Base-by-base conservation (phyloP, 2,888 invertebrate species). In the Andrena bucephala region DNA sequence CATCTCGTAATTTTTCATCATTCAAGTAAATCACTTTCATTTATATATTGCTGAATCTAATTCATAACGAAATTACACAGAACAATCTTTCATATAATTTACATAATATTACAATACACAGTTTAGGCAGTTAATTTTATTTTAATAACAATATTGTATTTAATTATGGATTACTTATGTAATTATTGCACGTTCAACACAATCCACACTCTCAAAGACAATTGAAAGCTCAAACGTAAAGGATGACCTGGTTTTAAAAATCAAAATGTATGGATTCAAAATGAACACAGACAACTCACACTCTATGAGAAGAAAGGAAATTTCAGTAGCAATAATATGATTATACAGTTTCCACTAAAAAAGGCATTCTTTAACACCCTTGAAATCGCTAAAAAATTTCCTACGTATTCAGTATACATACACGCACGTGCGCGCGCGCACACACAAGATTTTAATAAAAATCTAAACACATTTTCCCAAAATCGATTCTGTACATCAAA, bases 311-410 rank as follows among this genome's bases (percentile, higher is more conserved):
- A 67, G 62, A 63, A 81, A 81, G 24, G 48, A 63, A 79, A 79
- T n/a, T 79, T 68, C 67, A 57, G 50, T 72, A 81, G 81, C 80
- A 81, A 66, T 72, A 72, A 63, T 72, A 57, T 59, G 63, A 24
- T 65, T 77, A 79, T 67, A 67, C 75, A 79, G 48, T 57, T 54
- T 54, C 57, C 72, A 67, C 62, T 78, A 71, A 80, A 54, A 69
- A 71, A 79, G 80, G 72, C 81, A 81, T 79, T 80, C 80, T 62
- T 67, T 29, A 67, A 72, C 80, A 79, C 80, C 81, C 67, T 67
- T 24, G 72, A 72, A 67, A 33, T 62, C 72, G 79, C 54, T 72
- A 57, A 59, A 60, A 24, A 36, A 67, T 62, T 62, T 62, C 67
- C 33, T 67, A 70, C 8, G 27, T 57, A 54, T 33, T 57, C 68